phyloP scores from a whole-genome alignment of 2,113 vertebrate species.

The Brienomyrus brachyistius region DNA sequence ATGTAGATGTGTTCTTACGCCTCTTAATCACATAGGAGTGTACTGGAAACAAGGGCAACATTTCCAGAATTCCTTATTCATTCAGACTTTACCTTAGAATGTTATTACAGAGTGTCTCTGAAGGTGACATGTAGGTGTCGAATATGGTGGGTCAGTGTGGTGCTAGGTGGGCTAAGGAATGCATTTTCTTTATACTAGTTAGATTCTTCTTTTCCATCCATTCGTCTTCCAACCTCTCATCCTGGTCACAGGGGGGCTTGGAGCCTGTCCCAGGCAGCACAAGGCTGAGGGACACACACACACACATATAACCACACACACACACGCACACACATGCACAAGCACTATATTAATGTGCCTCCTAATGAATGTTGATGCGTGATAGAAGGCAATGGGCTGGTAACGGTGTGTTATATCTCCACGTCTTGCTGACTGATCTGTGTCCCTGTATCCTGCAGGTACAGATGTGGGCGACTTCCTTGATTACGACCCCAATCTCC shows the following conservation, averaged over 20 bases:
- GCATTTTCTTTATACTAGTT: not conserved
- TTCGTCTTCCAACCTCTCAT: not conserved
- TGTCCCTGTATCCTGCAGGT: slow-evolving; percentile 39
- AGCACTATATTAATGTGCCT: not conserved
- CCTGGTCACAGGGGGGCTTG: not conserved
- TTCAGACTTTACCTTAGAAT: not conserved
- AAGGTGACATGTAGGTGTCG: not conserved
- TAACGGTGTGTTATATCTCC: not conserved
- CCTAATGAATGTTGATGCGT: not conserved
- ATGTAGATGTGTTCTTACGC: not conserved
- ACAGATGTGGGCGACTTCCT: slow-evolving; percentile 65
- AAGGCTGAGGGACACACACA: not conserved
- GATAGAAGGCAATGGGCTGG: not conserved
- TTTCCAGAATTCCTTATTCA: not conserved
- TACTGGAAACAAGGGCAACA: not conserved
- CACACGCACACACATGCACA: not conserved
- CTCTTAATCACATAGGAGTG: not conserved
- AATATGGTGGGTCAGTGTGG: not conserved
- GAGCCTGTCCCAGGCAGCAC: not conserved
- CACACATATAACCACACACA: not conserved
- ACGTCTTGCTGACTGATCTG: not conserved
- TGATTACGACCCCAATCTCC: slow-evolving; percentile 72
- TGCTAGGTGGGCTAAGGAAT: not conserved
- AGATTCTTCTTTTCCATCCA: not conserved
- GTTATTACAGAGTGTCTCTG: not conserved